Evolutionary conservation across 2,113 vertebrate species (phyloP), one percentile per base, ranked within the genome.

Genomic region (Amphiprion ocellaris): DNA sequence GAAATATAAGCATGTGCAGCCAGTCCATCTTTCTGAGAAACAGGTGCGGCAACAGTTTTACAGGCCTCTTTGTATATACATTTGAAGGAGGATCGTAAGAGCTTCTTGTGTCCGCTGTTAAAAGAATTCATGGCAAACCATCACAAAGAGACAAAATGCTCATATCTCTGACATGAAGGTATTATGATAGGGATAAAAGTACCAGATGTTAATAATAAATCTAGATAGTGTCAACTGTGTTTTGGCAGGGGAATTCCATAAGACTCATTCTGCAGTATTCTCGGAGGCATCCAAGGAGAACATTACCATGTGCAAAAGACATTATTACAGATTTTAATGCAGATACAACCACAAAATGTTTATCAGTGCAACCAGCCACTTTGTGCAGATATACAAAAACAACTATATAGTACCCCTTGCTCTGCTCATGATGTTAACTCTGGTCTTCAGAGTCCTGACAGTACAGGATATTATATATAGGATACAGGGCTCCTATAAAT

Each of bases 171-270:
- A 90, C 87, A 92, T 86, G 74, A 87, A 88, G 70, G 75, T 85
- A 83, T 90, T 87, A 85, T 74, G 85, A 80, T 84, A 10, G 82
- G 69, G 74, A 84, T 89, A 87, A 89, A 90, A 87, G 82, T 28
- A 71, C 68, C 92, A 93, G 85, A 92, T 91, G 91, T 83, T 66
- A 52, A 47, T 77, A 56, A 79, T 92, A 91, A 91, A 89, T 92
- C 87, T 49, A 67, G 71, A 90, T 79, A 70, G 63, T 30, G 79
- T 83, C 73, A 79, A 62, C 53, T 63, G 12, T 58, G 53, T 67
- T 83, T 79, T 56, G 65, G 62, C 24, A 28, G 24, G 5, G 47
- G 47, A 82, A 70, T 69, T 73, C 73, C 58, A 73, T 21, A 39
- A 69, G 80, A 65, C 21, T 41, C 44, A 63, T 80, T 74, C 46